These are phyloP conservation scores for Alectoris magna DNA, from an alignment of 2,797 vertebrate species.

Conservation along the genomic window DNA sequence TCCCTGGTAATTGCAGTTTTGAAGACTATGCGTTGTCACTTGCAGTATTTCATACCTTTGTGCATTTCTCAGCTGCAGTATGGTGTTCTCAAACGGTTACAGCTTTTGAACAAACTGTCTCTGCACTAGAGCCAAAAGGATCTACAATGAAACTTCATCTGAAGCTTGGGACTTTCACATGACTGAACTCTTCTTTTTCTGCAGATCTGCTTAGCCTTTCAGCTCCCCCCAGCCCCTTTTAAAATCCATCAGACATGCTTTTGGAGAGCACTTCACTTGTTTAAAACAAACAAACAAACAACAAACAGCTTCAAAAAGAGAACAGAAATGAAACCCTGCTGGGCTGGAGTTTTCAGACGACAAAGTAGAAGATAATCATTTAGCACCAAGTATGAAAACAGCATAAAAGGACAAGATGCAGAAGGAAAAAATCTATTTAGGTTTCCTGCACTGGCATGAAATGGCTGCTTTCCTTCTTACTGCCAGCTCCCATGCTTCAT, in stretches of 20 bases:
- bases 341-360: conserved; percentile 71
- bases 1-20: conserved; percentile 73
- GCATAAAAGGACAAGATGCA: conserved; percentile 75
- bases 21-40: conserved; percentile 65
- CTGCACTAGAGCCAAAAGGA: conserved; percentile 67
- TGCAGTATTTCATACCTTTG: conserved; percentile 64
- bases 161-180: conserved; percentile 74
- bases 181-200: conserved; percentile 72
- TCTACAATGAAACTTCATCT: conserved; percentile 75
- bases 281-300: conserved; percentile 34
- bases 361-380: conserved; percentile 74
- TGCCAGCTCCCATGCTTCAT: conserved; percentile 86
- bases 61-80: conserved; percentile 60
- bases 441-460: conserved; percentile 84
- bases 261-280: conserved; percentile 57
- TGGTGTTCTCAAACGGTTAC: conserved; percentile 73
- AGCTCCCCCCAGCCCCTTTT: conserved; percentile 13
- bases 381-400: conserved; percentile 65
- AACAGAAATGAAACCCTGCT: conserved; percentile 64
- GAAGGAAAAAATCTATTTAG: conserved; percentile 64
- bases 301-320: conserved; percentile 52
- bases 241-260: conserved; percentile 46
- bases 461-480: conserved; percentile 84
- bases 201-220: conserved; percentile 57
- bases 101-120: conserved; percentile 72